Conservation (phyloP, 2,797 vertebrate species). For the Phrynocephalus vlangalii region DNA sequence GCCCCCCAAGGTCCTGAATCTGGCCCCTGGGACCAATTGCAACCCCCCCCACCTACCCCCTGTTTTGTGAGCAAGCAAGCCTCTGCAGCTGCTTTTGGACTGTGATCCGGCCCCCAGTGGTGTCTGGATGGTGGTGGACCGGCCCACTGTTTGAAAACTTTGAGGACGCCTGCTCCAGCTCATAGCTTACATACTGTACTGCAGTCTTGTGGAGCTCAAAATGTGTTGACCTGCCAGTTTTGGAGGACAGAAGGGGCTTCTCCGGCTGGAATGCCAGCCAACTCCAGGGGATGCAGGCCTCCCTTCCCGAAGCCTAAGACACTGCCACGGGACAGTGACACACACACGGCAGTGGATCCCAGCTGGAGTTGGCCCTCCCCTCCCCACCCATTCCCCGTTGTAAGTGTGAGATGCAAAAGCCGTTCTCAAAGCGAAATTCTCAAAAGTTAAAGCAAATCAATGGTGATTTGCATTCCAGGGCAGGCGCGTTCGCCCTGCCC, state of each 20-base stretch:
- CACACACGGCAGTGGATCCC: no score
- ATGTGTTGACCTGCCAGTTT: not conserved
- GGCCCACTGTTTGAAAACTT: no score
- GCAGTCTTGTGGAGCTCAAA: no score
- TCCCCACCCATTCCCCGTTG: not conserved
- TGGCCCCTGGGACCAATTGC: no score
- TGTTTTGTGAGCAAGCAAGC: no score
- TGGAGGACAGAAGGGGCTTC: not conserved
- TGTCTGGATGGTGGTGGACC: no score
- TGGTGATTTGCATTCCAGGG: constrained; percentile 64
- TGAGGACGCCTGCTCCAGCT: no score
- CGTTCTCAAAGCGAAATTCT: not conserved
- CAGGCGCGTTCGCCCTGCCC: not conserved
- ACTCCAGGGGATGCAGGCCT: not conserved
- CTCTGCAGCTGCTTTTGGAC: no score
- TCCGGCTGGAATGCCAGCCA: not conserved
- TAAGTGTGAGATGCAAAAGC: rapidly evolving
- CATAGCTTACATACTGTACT: no score
- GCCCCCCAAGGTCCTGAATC: no score
- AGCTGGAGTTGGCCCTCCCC: rapidly evolving
- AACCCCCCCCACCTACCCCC: no score
- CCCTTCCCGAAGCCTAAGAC: not conserved
- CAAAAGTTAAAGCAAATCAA: constrained; percentile 30
- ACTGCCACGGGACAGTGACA: rapidly evolving
- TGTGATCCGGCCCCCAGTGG: no score